Percentiles rank a stretch among this genome's conserved stretches.
These are phyloP conservation scores for Cancer borealis DNA, from an alignment of 2,888 invertebrate genomes.

Conservation along the genomic window DNA sequence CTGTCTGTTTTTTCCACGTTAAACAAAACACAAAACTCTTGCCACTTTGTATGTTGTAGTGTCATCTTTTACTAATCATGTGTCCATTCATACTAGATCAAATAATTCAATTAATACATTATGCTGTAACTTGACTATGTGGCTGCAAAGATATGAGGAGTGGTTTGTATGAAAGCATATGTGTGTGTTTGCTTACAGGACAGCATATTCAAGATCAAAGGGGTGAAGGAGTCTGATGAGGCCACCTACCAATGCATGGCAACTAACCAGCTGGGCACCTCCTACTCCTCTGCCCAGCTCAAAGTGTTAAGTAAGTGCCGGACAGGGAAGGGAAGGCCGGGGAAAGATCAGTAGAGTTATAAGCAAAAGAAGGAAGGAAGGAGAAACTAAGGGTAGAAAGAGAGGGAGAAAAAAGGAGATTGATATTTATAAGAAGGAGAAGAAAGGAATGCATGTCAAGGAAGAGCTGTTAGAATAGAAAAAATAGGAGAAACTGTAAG, in stretches of 20 bases:
- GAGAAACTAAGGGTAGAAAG: background rate
- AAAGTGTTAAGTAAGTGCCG: slow-evolving; percentile 84
- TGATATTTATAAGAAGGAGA: background rate
- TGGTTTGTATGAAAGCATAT: background rate
- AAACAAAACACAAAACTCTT: background rate
- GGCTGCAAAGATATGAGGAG: background rate
- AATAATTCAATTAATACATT: background rate
- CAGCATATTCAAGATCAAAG: slow-evolving; percentile 78
- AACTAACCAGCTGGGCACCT: slow-evolving; percentile 90
- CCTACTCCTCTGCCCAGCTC: slow-evolving; percentile 93
- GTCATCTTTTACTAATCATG: background rate
- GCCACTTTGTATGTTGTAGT: background rate
- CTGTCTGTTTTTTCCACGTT: background rate
- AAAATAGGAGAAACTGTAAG: background rate
- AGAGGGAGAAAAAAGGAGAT: background rate
- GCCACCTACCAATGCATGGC: slow-evolving; percentile 98
- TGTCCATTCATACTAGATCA: background rate
- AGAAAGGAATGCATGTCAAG: background rate
- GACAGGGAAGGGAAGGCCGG: background rate
- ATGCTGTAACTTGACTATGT: background rate
- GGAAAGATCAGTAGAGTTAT: background rate
- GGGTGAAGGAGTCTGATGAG: slow-evolving; percentile 85
- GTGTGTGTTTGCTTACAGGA: slow-evolving; percentile 74
- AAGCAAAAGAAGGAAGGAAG: background rate
- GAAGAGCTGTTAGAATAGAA: background rate